Conservation (phyloP, 2,113 vertebrate species). For the Acanthochromis polyacanthus region DNA sequence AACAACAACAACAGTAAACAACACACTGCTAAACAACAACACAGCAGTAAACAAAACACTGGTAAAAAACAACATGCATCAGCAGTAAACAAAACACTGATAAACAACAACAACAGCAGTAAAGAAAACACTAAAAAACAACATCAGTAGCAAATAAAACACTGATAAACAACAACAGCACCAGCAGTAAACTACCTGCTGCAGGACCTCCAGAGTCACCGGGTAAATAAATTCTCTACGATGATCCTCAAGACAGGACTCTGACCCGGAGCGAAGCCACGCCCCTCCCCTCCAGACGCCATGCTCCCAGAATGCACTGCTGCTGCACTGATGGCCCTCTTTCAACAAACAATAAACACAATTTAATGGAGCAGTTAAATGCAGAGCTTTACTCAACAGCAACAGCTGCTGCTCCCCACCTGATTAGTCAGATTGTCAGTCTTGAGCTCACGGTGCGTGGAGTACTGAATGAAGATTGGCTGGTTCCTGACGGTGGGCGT, state of each 20-base stretch:
- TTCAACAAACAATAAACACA: conserved; percentile 15
- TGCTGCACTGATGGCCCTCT: conserved; percentile 56
- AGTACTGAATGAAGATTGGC: conserved; percentile 71
- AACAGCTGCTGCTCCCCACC: conserved; percentile 21
- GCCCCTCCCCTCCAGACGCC: conserved; percentile 46
- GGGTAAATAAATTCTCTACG: conserved; percentile 73
- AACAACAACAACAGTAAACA: background rate
- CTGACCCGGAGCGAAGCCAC: conserved; percentile 32
- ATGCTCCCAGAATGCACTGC: conserved; percentile 70
- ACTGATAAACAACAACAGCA: background rate
- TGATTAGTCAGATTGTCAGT: conserved; percentile 67
- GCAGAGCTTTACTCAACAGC: background rate
- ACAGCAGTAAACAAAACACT: background rate
- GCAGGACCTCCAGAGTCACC: conserved; percentile 70
- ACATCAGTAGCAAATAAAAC: background rate
- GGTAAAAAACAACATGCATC: background rate
- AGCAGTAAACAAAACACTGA: background rate
- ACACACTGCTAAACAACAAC: background rate
- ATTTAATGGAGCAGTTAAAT: too few species aligned
- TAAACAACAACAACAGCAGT: background rate
- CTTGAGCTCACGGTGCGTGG: conserved; percentile 72
- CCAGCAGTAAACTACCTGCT: conserved; percentile 52
- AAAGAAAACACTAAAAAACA: background rate
- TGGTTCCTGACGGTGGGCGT: conserved; percentile 71
- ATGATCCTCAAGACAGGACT: conserved; percentile 72